Base-by-base conservation (phyloP, 2,888 invertebrate species). In the Drosophila anomalata region DNA sequence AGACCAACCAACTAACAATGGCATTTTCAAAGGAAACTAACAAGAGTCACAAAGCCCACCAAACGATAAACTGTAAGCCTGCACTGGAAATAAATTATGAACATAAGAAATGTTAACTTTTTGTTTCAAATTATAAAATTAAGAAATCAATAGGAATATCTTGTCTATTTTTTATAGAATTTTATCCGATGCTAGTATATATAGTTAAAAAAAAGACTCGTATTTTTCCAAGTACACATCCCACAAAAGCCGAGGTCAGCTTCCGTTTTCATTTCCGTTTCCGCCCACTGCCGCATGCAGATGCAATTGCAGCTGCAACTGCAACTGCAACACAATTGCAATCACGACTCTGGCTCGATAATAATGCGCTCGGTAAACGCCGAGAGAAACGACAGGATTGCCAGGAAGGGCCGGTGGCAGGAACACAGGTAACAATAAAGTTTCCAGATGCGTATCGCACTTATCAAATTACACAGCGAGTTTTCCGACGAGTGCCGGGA, bases 381-480 rank as follows among this genome's bases (percentile, higher is more conserved):
- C 36, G 9, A 14, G 12, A 12, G 20, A 48, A 6, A 9, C 9
- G 36, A 52, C 53, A 31, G 41, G 42, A 44, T 44, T 3, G 22
- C 46, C 50, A 33, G 17, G 31, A 12, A 29, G 9, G n/a, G 17
- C 41, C 41, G 20, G 12, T 24, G 17, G 47, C 26, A 9, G 41
- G 48, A 63, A 51, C 20, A 29, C 9, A 22, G 44, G 11, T 14
- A 51, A 50, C 54, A 71, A 71, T 71, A 70, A 61, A 70, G 51
- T 70, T 66, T 26, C 39, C 31, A 29, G 53, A 17, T 52, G 55
- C 70, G 51, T 56, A 62, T 55, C 55, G 62, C 71, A 71, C 61
- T 71, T 71, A 61, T 70, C 72, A 71, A 70, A 70, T 71, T 61
- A 71, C 55, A 61, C 47, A 54, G 48, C 41, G 41, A 55, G 46